Evolutionary conservation across 1,140 invertebrate genomes (phyloP).

Genomic region (Limonius californicus): DNA sequence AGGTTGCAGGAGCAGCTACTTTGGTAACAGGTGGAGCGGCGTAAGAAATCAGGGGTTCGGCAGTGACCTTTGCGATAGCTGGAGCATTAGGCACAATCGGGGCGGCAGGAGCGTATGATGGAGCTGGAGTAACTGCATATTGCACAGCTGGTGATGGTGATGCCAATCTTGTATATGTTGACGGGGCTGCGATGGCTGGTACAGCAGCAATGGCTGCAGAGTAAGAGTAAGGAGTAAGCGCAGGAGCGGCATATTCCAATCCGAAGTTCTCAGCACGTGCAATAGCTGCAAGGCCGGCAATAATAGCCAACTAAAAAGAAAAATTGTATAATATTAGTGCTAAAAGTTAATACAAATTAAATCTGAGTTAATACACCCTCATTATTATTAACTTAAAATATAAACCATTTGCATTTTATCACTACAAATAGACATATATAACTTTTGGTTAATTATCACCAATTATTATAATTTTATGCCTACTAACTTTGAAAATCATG

Average conservation of each 20-base stretch:
- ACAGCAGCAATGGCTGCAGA: neutral
- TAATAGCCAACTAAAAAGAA: conserved; percentile 40
- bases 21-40: conserved; percentile 30
- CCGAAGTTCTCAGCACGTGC: conserved; percentile 34
- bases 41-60: conserved; percentile 24
- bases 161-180: neutral
- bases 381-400: too few species aligned
- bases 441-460: too few species aligned
- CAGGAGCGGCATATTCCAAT: neutral
- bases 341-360: too few species aligned
- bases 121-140: too few species aligned
- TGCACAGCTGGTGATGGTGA: too few species aligned
- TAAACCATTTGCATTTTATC: too few species aligned
- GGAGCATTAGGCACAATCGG: conserved; percentile 17
- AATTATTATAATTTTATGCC: conserved; percentile 31
- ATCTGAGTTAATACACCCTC: too few species aligned
- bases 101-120: conserved; percentile 27
- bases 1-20: conserved; percentile 36
- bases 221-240: neutral
- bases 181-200: neutral
- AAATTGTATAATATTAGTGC: too few species aligned
- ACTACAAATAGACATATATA: conserved; percentile 19
- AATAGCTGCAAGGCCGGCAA: conserved; percentile 38
- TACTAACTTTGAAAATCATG: conserved; percentile 29
- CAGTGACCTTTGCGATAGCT: neutral